Evolutionary conservation across 2,888 invertebrate species (phyloP), one percentile per base, ranked within the genome.

Genomic region (Cheilosia variabilis): DNA sequence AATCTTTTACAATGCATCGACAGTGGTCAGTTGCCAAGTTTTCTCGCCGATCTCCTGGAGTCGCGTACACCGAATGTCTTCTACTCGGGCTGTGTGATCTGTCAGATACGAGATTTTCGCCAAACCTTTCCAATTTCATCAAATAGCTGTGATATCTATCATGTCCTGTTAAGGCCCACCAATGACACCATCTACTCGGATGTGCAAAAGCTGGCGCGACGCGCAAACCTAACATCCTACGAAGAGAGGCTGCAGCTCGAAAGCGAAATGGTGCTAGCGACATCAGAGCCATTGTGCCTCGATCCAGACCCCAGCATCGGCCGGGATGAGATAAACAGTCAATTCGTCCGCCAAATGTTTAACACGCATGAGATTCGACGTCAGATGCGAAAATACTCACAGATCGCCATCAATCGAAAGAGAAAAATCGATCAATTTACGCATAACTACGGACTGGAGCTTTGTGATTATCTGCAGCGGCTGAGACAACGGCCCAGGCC

Each of bases 21-120:
- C 92, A 96, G 96, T 92, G 97, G 97, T 92, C 96, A 98, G 93
- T 93, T 98, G 91, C 98, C 98, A 63, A 96, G 97, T 83, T 95
- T 96, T 90, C 93, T 98, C 77, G 94, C 97, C 86, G 97, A 98
- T 91, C 93, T 98, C 88, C 93, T 98, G 83, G 97, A 97, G 91
- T 94, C 95, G 9, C 96, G 96, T 90, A 95, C 97, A 91, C 96
- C 96, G 66, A 96, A 96, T 92, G 94, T 98, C 82, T 97, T 97
- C 93, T 97, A 98, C 92, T 96, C 96, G 89, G 98, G 98, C 87
- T 97, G 98, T 93, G 96, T 98, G 87, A 96, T 98, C 91, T 97
- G 96, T 89, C 97, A 98, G 94, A 95, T 98, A 89, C 94, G 97
- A 90, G 98, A 98, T 93, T 97, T 96, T 91, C 94, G 98, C 90